Conservation (phyloP, 2,888 invertebrate genomes). For the Zelleria hepariella region DNA sequence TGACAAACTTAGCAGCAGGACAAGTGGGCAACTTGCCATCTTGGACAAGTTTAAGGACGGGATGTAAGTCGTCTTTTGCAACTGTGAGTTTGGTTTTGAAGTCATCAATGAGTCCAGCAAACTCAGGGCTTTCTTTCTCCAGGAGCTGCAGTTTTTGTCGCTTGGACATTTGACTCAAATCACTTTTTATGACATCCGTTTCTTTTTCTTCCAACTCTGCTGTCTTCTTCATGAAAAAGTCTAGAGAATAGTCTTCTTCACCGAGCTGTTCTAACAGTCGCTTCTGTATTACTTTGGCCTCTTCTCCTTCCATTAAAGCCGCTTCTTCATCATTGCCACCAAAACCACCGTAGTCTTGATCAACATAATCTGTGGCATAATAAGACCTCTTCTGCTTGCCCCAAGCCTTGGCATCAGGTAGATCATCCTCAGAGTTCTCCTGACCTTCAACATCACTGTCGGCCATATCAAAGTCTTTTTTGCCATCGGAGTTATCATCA, state of each 20-base stretch:
- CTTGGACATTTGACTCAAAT: constrained; percentile 81
- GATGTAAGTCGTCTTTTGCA: constrained; percentile 76
- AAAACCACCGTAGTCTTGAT: constrained; percentile 84
- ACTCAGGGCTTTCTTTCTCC: constrained; percentile 90
- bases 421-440: constrained; percentile 75
- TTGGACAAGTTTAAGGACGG: constrained; percentile 76
- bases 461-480: constrained; percentile 64
- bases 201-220: constrained; percentile 54
- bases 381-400: constrained; percentile 84
- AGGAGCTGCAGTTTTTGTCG: constrained; percentile 83
- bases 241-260: constrained; percentile 81
- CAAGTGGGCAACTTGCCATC: constrained; percentile 75
- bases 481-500: constrained; percentile 55
- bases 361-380: constrained; percentile 91
- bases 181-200: constrained; percentile 76
- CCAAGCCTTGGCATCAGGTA: constrained; percentile 90
- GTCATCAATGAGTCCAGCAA: constrained; percentile 82
- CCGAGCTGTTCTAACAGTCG: constrained; percentile 82
- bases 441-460: constrained; percentile 85
- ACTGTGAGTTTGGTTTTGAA: constrained; percentile 80
- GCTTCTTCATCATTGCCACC: constrained; percentile 81
- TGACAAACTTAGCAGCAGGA: constrained; percentile 78
- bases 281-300: constrained; percentile 85
- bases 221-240: constrained; percentile 61
- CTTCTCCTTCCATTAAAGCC: constrained; percentile 83